Conservation (phyloP, 37 sponge, comb jelly and placozoan genomes). For the Aphrocallistes beatrix region DNA sequence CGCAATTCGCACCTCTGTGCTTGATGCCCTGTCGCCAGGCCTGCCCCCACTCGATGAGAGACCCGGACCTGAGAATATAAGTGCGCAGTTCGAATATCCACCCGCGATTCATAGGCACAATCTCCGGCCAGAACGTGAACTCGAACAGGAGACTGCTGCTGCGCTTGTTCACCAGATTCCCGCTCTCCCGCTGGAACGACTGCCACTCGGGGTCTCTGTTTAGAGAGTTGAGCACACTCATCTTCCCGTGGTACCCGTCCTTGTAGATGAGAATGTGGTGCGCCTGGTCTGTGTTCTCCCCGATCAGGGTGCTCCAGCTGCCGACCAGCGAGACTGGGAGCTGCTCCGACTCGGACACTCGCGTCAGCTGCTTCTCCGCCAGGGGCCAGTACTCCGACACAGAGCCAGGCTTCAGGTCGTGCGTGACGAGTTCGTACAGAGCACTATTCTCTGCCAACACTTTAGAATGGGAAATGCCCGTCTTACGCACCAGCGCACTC, state of each 20-base stretch:
- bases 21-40: constrained; percentile 60
- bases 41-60: constrained; percentile 75
- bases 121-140: constrained; percentile 70
- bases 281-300: constrained; percentile 45
- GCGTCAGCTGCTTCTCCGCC: constrained; percentile 37
- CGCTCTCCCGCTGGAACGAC: constrained; percentile 16
- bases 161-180: constrained; percentile 28
- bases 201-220: constrained; percentile 38
- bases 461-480: constrained; percentile 36
- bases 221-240: not conserved
- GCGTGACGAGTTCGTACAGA: constrained; percentile 38
- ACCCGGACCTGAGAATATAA: constrained; percentile 66
- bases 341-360: constrained; percentile 23
- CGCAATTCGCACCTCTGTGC: constrained; percentile 38
- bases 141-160: constrained; percentile 53
- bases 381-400: constrained; percentile 46
- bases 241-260: constrained; percentile 22
- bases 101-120: constrained; percentile 17
- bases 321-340: constrained; percentile 56
- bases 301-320: constrained; percentile 64
- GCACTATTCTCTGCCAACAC: constrained; percentile 30
- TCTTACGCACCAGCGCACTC: not conserved
- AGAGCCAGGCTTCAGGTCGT: constrained; percentile 55
- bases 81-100: constrained; percentile 63
- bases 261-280: constrained; percentile 32